Conservation (phyloP, 2,797 vertebrate species). For the Rhinogobio ventralis region DNA sequence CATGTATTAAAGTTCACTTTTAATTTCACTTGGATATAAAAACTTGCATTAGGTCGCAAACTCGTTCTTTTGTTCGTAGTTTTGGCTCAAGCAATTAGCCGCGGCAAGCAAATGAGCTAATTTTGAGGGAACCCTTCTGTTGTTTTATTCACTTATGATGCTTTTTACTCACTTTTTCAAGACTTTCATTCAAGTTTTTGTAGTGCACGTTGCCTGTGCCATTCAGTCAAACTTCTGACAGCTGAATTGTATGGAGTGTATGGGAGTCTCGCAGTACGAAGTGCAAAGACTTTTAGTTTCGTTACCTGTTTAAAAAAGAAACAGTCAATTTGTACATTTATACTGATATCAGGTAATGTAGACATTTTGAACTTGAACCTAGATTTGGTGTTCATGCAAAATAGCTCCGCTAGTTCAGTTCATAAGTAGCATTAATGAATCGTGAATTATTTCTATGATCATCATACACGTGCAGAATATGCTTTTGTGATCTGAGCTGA, state of each 20-base stretch:
- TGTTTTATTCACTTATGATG: not conserved
- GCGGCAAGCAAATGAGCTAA: slow-evolving; percentile 7
- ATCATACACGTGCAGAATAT: not conserved
- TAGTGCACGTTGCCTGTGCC: not conserved
- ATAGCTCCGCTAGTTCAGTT: not conserved
- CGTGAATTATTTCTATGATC: not conserved
- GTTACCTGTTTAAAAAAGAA: not conserved
- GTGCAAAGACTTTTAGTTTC: not conserved
- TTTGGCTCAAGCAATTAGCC: not conserved
- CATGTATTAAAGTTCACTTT: not conserved
- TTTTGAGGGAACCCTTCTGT: not conserved
- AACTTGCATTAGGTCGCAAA: not conserved
- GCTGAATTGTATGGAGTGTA: not conserved
- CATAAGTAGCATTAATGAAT: not conserved
- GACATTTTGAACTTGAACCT: not conserved
- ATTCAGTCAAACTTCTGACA: slow-evolving; percentile 37
- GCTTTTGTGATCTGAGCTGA: not conserved
- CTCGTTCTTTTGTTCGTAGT: not conserved
- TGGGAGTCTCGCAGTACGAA: not conserved
- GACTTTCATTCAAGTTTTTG: slow-evolving; percentile 19
- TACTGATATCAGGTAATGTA: not conserved
- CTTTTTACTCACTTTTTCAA: not conserved
- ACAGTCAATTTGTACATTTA: not conserved
- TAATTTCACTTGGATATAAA: not conserved
- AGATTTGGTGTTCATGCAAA: not conserved